phyloP scores from a whole-genome alignment of 2,888 invertebrate species.

The Thymelicus lineola region DNA sequence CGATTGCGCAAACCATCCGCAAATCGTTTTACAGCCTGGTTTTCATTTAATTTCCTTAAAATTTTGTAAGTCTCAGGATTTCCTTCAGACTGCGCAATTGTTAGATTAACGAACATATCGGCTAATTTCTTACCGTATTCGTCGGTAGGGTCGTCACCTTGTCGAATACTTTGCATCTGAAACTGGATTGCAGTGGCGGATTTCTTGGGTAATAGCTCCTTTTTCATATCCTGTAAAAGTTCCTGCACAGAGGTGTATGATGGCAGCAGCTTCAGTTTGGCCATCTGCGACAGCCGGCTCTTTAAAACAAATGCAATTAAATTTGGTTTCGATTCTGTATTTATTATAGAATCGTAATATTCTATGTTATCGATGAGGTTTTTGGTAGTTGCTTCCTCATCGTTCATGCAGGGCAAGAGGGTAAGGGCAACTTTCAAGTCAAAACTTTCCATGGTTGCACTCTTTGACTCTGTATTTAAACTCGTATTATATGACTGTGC shows the following conservation, averaged over 20 bases:
- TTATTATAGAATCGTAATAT: too few species aligned
- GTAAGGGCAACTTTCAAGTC: background rate
- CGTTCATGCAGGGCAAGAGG: background rate
- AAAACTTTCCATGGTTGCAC: too few species aligned
- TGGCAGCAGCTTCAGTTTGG: background rate
- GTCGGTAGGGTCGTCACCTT: constrained; percentile 1
- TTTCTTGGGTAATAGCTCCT: background rate
- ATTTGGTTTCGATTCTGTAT: too few species aligned
- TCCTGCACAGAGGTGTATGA: background rate
- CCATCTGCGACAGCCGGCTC: background rate
- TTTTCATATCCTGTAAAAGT: constrained; percentile 6
- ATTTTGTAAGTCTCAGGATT: background rate
- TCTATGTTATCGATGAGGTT: too few species aligned
- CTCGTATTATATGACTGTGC: background rate
- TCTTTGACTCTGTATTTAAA: background rate
- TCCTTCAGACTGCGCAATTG: constrained; percentile 2
- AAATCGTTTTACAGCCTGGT: background rate
- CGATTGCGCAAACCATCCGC: background rate
- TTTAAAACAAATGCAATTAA: too few species aligned
- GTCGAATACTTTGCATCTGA: background rate
- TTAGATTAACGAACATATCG: background rate
- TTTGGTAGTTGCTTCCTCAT: too few species aligned
- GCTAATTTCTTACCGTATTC: constrained; percentile 8
- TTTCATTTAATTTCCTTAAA: background rate
- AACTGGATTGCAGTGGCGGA: background rate